phyloP scores from a whole-genome alignment of 2,888 invertebrate genomes.

The Tenthredo mesomela region DNA sequence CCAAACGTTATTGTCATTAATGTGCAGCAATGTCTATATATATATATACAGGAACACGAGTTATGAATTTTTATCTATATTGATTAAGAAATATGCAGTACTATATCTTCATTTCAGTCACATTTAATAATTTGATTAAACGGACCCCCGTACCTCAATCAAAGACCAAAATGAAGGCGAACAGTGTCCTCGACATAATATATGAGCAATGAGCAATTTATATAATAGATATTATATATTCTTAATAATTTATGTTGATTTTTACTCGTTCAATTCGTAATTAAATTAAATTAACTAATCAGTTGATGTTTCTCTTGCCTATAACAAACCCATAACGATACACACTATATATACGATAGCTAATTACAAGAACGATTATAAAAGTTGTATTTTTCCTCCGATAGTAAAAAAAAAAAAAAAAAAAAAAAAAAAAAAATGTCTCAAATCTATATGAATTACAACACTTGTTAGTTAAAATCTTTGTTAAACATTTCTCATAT shows the following conservation, averaged over 20 bases:
- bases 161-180: not conserved
- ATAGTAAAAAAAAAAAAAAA: too few relatives aligned
- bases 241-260: not conserved
- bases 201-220: too few relatives aligned
- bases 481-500: not conserved
- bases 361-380: not conserved
- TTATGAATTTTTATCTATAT: constrained; percentile 37
- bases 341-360: not conserved
- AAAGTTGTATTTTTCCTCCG: not conserved
- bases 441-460: not conserved
- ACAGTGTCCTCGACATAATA: not conserved
- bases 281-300: not conserved
- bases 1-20: constrained; percentile 34
- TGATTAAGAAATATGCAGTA: constrained; percentile 19
- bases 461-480: not conserved
- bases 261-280: not conserved
- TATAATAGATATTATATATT: not conserved
- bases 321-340: not conserved
- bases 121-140: not conserved
- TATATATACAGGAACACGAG: too few relatives aligned
- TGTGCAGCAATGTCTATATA: not conserved
- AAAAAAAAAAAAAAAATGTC: not conserved
- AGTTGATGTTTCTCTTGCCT: not conserved
- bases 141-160: not conserved
- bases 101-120: not conserved